These are phyloP conservation scores for Pimpla rufipes DNA, from an alignment of 2,888 invertebrate species.

Conservation along the genomic window DNA sequence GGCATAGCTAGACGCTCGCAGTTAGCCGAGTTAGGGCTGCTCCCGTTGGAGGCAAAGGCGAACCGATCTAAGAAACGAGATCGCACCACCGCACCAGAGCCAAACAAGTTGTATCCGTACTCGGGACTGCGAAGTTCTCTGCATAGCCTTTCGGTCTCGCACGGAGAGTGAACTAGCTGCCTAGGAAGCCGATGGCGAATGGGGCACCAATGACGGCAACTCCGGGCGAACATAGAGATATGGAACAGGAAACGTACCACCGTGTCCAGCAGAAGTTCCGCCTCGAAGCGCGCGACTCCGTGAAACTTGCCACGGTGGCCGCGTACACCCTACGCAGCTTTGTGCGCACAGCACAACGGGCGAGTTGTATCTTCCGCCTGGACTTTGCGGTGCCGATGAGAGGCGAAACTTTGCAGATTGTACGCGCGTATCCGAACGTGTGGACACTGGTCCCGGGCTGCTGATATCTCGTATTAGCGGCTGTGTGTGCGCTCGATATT, in stretches of 20 bases:
- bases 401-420: conserved; percentile 26
- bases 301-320: conserved; percentile 1
- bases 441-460: background rate
- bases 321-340: background rate
- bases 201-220: conserved; percentile 3
- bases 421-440: conserved; percentile 1
- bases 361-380: background rate
- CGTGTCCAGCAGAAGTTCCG: conserved; percentile 13
- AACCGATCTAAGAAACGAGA: background rate
- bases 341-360: background rate
- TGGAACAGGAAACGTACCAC: conserved; percentile 21
- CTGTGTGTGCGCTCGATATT: conserved; percentile 1
- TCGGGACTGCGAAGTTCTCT: background rate
- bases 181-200: conserved; percentile 12
- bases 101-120: background rate
- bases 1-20: background rate
- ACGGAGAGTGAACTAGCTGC: background rate
- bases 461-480: conserved; percentile 21
- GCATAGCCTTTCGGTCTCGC: conserved; percentile 2
- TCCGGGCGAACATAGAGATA: conserved; percentile 1
- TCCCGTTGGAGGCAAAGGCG: background rate
- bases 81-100: background rate
- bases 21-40: background rate
- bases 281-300: background rate
- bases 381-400: conserved; percentile 1